A percentile compares a stretch with the other conserved stretches of the same genome.
Evolutionary conservation across 2,888 invertebrate genomes (phyloP).

Genomic region (Elegia similella): DNA sequence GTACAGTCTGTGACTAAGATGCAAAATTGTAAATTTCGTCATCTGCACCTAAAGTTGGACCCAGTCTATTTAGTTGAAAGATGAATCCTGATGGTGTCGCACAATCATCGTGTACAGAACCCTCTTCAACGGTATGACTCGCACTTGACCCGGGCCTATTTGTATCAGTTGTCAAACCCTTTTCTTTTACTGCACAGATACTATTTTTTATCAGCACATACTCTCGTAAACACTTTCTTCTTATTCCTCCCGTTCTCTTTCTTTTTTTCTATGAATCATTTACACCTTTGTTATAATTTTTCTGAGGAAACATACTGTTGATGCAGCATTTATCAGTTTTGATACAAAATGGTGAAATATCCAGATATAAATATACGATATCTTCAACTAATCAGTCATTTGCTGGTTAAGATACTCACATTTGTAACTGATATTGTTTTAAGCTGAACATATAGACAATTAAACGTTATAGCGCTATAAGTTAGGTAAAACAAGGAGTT

Average conservation of each 20-base stretch:
- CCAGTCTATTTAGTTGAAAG: constrained; percentile 4
- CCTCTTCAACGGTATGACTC: constrained; percentile 9
- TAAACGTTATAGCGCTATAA: constrained; percentile 15
- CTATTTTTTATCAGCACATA: constrained; percentile 11
- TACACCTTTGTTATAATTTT: constrained; percentile 6
- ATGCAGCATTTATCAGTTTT: constrained; percentile 1
- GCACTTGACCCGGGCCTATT: constrained; percentile 4
- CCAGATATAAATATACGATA: not conserved
- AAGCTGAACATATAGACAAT: constrained; percentile 13
- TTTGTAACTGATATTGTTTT: constrained; percentile 12
- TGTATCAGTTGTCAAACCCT: constrained; percentile 9
- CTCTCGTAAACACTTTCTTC: constrained; percentile 14
- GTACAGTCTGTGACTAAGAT: constrained; percentile 9
- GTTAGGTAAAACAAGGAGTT: constrained; percentile 13
- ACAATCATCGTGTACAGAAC: constrained; percentile 12
- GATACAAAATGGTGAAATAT: no score
- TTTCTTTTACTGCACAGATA: constrained; percentile 12
- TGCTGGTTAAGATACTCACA: constrained; percentile 11
- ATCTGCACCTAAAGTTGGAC: constrained; percentile 13
- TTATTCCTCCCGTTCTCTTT: constrained; percentile 11
- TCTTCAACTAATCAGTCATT: constrained; percentile 16
- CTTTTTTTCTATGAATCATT: constrained; percentile 15
- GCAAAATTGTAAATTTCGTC: not conserved
- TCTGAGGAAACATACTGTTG: constrained; percentile 5
- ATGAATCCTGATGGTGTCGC: constrained; percentile 7